These are phyloP conservation scores for Temnothorax rugatulus DNA, from an alignment of 2,888 invertebrate genomes.

Conservation along the genomic window DNA sequence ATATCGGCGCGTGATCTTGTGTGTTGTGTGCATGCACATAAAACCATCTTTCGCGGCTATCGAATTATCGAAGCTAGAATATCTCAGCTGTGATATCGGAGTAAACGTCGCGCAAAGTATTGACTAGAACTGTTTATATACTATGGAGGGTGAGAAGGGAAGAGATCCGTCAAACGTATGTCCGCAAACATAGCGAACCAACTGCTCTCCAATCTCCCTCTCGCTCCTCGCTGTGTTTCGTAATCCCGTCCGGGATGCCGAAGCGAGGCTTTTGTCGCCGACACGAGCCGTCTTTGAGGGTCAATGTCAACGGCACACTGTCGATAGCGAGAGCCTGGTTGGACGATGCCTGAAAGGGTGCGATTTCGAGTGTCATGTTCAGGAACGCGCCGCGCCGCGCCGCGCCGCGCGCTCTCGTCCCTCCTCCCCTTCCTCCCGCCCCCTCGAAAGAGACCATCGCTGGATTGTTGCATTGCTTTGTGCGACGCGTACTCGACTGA, in stretches of 20 bases:
- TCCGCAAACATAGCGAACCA: conserved; percentile 62
- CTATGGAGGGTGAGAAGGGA: conserved; percentile 14
- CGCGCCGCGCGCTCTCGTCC: not conserved
- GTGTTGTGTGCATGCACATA: conserved; percentile 22
- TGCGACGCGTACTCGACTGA: conserved; percentile 60
- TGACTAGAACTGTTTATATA: conserved; percentile 42
- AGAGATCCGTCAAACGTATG: conserved; percentile 60
- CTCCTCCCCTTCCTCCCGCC: conserved; percentile 13
- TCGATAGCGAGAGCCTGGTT: conserved; percentile 43
- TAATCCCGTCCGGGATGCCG: conserved; percentile 37
- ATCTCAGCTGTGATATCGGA: conserved; percentile 6
- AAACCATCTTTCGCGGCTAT: conserved; percentile 45
- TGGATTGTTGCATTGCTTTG: conserved; percentile 67
- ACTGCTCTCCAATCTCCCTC: conserved; percentile 24
- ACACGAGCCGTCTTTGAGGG: conserved; percentile 60
- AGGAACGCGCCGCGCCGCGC: conserved; percentile 48
- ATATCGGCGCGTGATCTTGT: not conserved
- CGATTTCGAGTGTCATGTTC: conserved; percentile 74
- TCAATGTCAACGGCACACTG: conserved; percentile 60
- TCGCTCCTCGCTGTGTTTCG: conserved; percentile 41
- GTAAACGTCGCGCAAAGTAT: conserved; percentile 24
- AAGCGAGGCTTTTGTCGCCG: conserved; percentile 61
- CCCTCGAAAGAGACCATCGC: conserved; percentile 24
- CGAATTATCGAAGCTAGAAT: conserved; percentile 63
- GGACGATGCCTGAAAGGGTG: conserved; percentile 57